Percentiles rank a stretch among this genome's conserved stretches.
These are phyloP conservation scores for Sebastes itinus DNA, from an alignment of 2,797 vertebrate species.

Conservation along the genomic window DNA sequence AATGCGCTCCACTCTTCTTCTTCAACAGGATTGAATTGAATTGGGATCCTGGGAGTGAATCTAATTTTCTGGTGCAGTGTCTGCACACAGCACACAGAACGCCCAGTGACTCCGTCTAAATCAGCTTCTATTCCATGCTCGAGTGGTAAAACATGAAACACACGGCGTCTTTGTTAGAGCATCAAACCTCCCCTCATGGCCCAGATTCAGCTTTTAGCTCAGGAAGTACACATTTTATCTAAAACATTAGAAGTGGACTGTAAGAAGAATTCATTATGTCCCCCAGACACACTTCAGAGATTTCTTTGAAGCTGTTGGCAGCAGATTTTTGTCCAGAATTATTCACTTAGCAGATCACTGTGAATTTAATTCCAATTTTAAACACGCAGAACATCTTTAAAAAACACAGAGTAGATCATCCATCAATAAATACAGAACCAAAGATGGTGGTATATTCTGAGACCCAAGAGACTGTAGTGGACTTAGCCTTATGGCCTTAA, in stretches of 20 bases:
- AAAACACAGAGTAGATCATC: neutral
- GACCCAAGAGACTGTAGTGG: too few species aligned
- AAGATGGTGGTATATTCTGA: neutral
- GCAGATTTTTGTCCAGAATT: neutral
- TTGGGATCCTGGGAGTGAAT: conserved; percentile 44
- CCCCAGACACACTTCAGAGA: neutral
- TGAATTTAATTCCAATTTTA: neutral
- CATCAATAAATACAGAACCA: neutral
- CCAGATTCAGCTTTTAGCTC: neutral
- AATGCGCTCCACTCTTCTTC: conserved; percentile 26
- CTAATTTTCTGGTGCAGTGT: conserved; percentile 35
- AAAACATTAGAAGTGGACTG: neutral
- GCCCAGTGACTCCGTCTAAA: conserved; percentile 24
- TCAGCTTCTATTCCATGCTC: conserved; percentile 32
- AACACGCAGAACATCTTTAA: neutral
- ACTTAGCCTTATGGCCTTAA: too few species aligned
- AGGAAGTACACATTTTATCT: neutral
- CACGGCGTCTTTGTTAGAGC: conserved; percentile 20
- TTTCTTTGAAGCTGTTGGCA: neutral
- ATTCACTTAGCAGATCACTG: neutral
- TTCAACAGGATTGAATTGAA: conserved; percentile 40
- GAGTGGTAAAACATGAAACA: conserved; percentile 47
- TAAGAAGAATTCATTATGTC: neutral
- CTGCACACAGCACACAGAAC: neutral
- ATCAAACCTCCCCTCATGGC: neutral